Evolutionary conservation across 2,888 invertebrate species (phyloP).

Genomic region (Cerastis leucographa): DNA sequence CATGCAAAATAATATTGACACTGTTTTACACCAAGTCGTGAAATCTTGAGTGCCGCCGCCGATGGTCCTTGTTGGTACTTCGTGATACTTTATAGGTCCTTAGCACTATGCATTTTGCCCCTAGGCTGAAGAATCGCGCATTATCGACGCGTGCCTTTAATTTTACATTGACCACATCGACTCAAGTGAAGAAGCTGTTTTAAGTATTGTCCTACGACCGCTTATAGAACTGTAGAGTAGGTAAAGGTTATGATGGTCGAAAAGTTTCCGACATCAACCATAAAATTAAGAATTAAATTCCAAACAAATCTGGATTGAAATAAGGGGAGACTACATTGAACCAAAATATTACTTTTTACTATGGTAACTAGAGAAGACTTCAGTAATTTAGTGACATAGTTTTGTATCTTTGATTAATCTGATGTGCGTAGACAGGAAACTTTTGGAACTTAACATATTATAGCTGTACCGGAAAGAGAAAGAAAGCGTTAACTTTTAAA

Average conservation of each 20-base stretch:
- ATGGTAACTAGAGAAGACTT: too few species aligned
- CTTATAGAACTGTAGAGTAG: neutral
- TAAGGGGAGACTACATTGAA: too few species aligned
- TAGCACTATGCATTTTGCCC: neutral
- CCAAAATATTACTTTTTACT: too few species aligned
- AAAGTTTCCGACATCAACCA: too few species aligned
- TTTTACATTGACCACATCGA: neutral
- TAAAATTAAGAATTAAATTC: too few species aligned
- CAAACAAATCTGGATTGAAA: too few species aligned
- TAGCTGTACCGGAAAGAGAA: neutral
- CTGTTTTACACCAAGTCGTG: neutral
- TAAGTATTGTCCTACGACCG: neutral
- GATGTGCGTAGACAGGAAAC: too few species aligned
- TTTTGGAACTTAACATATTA: too few species aligned
- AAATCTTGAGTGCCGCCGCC: conserved; percentile 7
- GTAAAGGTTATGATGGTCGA: neutral
- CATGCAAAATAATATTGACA: conserved; percentile 25
- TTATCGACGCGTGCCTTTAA: neutral
- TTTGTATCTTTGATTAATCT: too few species aligned
- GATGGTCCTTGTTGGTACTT: conserved; percentile 9
- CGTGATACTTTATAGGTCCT: neutral
- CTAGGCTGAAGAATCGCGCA: neutral
- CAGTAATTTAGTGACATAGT: too few species aligned
- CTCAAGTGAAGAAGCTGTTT: neutral
- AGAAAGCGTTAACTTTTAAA: neutral